These are phyloP conservation scores for Mobula birostris DNA, from an alignment of 2,113 vertebrate species.

Conservation along the genomic window DNA sequence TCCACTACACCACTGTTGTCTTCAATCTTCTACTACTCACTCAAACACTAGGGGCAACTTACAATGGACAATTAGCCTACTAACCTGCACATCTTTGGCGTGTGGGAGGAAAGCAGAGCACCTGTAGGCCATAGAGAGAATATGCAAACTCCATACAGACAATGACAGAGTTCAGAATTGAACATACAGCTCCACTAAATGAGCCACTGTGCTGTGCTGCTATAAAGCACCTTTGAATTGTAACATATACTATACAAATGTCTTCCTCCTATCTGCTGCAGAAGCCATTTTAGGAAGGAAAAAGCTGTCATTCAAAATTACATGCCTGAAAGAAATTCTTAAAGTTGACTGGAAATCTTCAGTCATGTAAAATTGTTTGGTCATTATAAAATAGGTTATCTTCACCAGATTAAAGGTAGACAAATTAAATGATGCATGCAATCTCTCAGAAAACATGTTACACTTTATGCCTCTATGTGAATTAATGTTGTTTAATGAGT, in stretches of 20 bases:
- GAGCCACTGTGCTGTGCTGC: neutral
- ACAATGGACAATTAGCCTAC: no score
- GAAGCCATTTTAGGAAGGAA: neutral
- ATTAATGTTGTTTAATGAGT: slow-evolving; percentile 16
- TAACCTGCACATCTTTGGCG: no score
- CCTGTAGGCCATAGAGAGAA: no score
- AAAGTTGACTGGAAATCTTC: neutral
- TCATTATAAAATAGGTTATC: neutral
- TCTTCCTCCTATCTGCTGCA: neutral
- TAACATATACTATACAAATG: neutral
- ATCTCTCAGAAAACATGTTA: neutral
- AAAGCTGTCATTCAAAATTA: neutral
- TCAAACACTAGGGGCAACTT: no score
- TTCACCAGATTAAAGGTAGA: slow-evolving; percentile 5
- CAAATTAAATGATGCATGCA: neutral
- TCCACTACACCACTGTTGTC: no score
- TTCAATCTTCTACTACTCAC: no score
- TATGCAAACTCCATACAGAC: no score
- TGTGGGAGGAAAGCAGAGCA: no score
- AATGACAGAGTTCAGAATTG: no score
- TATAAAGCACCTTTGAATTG: neutral
- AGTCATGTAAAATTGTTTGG: neutral
- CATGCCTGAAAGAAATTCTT: neutral
- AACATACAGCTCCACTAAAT: no score
- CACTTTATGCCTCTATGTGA: neutral